Base-by-base conservation (phyloP, 2,888 invertebrate genomes). In the Tenthredo mesomela region DNA sequence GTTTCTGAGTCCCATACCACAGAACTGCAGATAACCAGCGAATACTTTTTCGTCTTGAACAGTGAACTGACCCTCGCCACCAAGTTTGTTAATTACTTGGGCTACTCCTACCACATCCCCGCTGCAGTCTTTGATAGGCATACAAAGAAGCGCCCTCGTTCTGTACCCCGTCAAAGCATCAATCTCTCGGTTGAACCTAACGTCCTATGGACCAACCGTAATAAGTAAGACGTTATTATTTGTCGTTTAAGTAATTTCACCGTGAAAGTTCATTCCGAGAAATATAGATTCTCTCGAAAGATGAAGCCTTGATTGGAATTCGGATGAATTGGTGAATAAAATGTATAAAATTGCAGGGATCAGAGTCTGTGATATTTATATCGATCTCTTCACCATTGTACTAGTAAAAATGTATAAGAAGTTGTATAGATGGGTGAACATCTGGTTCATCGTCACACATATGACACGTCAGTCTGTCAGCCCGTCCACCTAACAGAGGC, bases 71-170 rank as follows among this genome's bases (percentile, higher is more conserved):
- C 96, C 95, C 90, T 97, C 97, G 92, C 96, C 97, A 89, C 97
- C 96, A 43, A 92, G 89, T 94, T 98, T 98, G 94, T 98, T 98
- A 94, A 98, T 98, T 90, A 98, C 98, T 96, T 99, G 99, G 84
- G 99, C 99, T 85, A 99, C 99, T 33, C 99, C 99, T 89, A 99
- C 97, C 89, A 99, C 98, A 93, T 99, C 98, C 58, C 98, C 98
- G 90, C 97, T 97, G 92, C 97, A 97, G 94, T 98, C 98, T 94
- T 98, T 97, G 93, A 99, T 98, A 84, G 98, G 98, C 98, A 98
- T 98, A 93, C 98, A 98, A 86, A 99, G 95, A 88, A 99, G 95
- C 84, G 98, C 97, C 93, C 97, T 96, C 84, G 98, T 99, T 93
- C 97, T 96, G 94, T 98, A 99, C 75, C 98, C 98, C 33, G 98